These are phyloP conservation scores for Sapajus apella DNA, from an alignment of 2,113 vertebrate species.

Conservation along the genomic window DNA sequence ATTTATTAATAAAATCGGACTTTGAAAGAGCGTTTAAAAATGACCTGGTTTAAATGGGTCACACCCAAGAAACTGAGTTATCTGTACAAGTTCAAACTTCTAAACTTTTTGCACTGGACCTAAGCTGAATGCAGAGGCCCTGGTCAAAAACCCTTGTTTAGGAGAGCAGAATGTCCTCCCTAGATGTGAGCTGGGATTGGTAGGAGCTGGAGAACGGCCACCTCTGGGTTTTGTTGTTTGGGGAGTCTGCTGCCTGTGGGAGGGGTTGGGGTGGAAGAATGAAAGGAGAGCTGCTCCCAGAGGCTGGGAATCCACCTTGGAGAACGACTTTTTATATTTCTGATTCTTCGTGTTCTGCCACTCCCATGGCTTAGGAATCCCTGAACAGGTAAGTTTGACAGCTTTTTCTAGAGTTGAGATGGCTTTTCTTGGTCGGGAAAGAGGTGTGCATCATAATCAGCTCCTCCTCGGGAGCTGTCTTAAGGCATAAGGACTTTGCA, in stretches of 20 bases:
- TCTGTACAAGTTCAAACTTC: background rate
- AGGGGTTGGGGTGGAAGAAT: background rate
- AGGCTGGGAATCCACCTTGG: background rate
- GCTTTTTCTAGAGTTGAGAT: background rate
- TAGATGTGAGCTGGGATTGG: background rate
- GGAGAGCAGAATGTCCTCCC: background rate
- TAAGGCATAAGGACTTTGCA: background rate
- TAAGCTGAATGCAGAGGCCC: background rate
- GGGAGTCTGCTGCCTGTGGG: background rate
- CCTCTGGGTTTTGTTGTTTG: background rate
- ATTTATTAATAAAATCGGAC: background rate
- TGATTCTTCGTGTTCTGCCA: background rate
- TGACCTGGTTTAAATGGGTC: slow-evolving; percentile 32
- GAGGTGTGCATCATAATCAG: background rate
- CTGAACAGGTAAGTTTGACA: background rate
- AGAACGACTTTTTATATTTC: background rate
- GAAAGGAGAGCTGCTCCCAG: background rate
- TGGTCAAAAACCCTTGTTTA: background rate
- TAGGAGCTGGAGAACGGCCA: background rate
- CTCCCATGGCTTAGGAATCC: background rate
- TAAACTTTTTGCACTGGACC: background rate
- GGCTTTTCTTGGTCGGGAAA: background rate
- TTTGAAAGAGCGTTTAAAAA: background rate
- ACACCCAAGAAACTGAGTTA: background rate
- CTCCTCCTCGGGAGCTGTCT: background rate